Conservation (phyloP, 2,888 invertebrate species). For the Drosophila flavopinicola region DNA sequence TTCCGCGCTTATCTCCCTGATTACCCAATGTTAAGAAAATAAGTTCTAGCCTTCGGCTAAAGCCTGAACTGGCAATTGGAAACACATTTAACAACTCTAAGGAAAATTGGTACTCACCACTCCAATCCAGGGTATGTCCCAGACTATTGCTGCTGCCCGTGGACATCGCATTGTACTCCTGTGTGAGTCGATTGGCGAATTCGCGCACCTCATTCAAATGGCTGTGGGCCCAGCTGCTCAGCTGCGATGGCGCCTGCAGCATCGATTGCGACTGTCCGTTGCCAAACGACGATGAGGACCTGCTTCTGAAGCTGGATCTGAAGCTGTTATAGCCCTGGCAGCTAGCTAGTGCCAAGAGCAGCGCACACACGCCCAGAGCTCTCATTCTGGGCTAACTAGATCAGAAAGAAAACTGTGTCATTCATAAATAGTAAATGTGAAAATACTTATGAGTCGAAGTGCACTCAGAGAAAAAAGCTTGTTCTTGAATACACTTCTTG, state of each 20-base stretch:
- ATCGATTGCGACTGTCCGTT: conserved; percentile 29
- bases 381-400: conserved; percentile 68
- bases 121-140: conserved; percentile 64
- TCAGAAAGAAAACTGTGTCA: conserved; percentile 52
- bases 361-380: conserved; percentile 64
- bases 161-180: conserved; percentile 79
- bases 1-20: background rate
- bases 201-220: conserved; percentile 79
- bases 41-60: background rate
- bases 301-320: conserved; percentile 58
- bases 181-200: conserved; percentile 78
- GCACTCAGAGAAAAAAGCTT: no score
- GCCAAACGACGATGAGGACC: conserved; percentile 54
- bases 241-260: conserved; percentile 45
- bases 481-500: no score
- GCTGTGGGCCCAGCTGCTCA: conserved; percentile 77
- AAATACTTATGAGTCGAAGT: conserved; percentile 2
- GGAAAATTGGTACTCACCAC: conserved; percentile 62
- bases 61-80: background rate
- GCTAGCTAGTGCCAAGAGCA: conserved; percentile 67
- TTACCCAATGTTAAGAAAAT: background rate
- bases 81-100: background rate
- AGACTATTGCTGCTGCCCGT: conserved; percentile 50
- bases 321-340: conserved; percentile 56
- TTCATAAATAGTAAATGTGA: conserved; percentile 49